Percentiles rank a stretch among this genome's conserved stretches.
These are phyloP conservation scores for Strigamia maritima DNA, from an alignment of 2,888 invertebrate species.

Conservation along the genomic window DNA sequence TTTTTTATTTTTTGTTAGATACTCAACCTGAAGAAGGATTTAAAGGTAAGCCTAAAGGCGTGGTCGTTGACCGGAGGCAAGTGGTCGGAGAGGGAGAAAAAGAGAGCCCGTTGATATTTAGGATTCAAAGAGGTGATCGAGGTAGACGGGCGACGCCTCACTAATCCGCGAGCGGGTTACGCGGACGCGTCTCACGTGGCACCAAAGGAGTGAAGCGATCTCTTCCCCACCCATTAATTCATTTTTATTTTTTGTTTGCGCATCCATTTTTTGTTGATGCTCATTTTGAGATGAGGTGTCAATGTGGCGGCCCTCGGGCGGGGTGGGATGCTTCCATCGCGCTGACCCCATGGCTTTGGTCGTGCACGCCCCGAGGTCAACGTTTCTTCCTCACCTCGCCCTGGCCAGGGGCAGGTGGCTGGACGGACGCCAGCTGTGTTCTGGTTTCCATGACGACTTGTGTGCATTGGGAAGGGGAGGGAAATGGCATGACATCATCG, in stretches of 20 bases:
- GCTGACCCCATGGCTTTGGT: conserved; percentile 29
- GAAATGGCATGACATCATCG: conserved; percentile 17
- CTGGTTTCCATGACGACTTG: conserved; percentile 26
- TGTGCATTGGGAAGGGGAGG: not conserved
- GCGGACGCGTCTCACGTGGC: conserved; percentile 42
- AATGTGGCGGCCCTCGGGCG: conserved; percentile 30
- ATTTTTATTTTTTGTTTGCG: conserved; percentile 31
- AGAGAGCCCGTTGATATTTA: conserved; percentile 27
- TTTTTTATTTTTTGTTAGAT: conserved; percentile 39
- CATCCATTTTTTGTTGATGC: not conserved
- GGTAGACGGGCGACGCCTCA: conserved; percentile 16
- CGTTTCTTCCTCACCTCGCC: conserved; percentile 32
- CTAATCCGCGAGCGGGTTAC: conserved; percentile 26
- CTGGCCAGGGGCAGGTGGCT: conserved; percentile 32
- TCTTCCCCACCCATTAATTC: conserved; percentile 45
- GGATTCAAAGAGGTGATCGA: conserved; percentile 31
- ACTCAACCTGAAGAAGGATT: conserved; percentile 51
- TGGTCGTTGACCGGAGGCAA: conserved; percentile 30
- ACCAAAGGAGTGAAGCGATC: conserved; percentile 45
- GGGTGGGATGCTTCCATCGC: conserved; percentile 20
- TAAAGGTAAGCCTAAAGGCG: conserved; percentile 47
- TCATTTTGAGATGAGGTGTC: conserved; percentile 20
- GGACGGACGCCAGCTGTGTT: conserved; percentile 30
- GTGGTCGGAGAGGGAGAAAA: conserved; percentile 3
- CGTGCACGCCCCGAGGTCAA: conserved; percentile 34